phyloP scores from a whole-genome alignment of 2,797 vertebrate genomes.

The Florisuga fusca region DNA sequence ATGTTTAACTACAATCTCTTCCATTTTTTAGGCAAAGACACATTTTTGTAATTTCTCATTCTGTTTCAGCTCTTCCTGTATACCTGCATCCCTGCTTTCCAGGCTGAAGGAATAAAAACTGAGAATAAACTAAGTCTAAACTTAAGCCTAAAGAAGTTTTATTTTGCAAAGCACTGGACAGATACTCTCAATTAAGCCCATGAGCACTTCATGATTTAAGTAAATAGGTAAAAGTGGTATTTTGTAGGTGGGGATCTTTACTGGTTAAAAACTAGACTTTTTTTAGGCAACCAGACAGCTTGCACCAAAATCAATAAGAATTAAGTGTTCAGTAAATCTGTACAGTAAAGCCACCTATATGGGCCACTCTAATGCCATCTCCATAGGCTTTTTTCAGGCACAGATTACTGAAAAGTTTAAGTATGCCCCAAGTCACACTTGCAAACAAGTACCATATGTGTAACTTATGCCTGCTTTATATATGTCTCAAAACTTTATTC shows the following conservation, averaged over 20 bases:
- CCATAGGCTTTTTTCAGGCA: not conserved
- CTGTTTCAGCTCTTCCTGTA: not conserved
- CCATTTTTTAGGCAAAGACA: not conserved
- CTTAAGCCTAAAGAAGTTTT: not conserved
- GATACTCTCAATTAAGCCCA: not conserved
- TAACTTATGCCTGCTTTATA: not conserved
- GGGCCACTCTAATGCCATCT: not conserved
- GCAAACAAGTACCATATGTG: not conserved
- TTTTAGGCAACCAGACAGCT: not conserved
- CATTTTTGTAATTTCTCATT: not conserved
- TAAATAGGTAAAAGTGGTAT: not conserved
- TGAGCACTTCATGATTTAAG: not conserved
- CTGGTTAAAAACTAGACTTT: not conserved
- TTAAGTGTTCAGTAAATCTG: not conserved
- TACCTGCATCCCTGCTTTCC: not conserved
- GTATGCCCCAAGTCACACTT: not conserved
- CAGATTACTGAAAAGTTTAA: not conserved
- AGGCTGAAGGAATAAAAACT: not conserved
- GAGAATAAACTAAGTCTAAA: constrained; percentile 1
- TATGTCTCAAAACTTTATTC: not conserved
- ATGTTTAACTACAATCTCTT: not conserved
- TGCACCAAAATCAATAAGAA: not conserved
- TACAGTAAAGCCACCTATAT: not conserved
- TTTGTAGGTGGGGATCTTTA: not conserved
- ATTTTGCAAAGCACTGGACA: not conserved